Conservation (phyloP, 2,113 vertebrate genomes). For the Conger conger region DNA sequence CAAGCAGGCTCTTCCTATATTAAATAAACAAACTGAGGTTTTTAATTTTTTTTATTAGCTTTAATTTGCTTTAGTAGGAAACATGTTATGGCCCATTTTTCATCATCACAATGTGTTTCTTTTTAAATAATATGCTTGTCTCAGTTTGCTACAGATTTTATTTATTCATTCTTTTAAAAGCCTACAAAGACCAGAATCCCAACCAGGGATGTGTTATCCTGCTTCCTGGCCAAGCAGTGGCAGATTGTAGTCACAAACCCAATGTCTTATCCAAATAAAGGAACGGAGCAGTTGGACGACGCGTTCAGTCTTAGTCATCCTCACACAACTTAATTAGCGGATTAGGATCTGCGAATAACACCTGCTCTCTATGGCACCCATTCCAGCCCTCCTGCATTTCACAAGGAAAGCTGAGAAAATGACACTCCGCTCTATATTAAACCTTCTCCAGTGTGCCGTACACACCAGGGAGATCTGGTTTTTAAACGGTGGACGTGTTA, state of each 20-base stretch:
- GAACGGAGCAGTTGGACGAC: constrained; percentile 10
- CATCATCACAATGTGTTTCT: neutral
- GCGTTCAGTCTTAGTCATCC: constrained; percentile 5
- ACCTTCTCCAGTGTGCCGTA: neutral
- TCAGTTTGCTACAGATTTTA: too few relatives aligned
- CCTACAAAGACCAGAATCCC: neutral
- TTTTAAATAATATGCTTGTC: neutral
- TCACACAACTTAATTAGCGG: constrained; percentile 23
- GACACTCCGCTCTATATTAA: neutral
- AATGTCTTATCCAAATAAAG: neutral
- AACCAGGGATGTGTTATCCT: neutral
- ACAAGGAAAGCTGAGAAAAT: constrained; percentile 4
- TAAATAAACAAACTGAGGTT: neutral
- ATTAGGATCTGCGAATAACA: constrained; percentile 15
- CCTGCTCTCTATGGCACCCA: constrained; percentile 4
- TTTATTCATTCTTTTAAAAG: too few relatives aligned
- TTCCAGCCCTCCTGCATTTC: neutral
- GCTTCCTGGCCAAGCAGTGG: neutral
- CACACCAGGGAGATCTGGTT: neutral
- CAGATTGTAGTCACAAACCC: neutral
- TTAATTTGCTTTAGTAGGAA: neutral
- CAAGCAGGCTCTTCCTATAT: neutral
- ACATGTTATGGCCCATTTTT: neutral
- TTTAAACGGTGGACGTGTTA: neutral
- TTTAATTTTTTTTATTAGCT: neutral